A percentile compares a stretch with the other conserved stretches of the same genome.
Conservation (phyloP, 2,888 invertebrate species). For the Trilocha varians region DNA sequence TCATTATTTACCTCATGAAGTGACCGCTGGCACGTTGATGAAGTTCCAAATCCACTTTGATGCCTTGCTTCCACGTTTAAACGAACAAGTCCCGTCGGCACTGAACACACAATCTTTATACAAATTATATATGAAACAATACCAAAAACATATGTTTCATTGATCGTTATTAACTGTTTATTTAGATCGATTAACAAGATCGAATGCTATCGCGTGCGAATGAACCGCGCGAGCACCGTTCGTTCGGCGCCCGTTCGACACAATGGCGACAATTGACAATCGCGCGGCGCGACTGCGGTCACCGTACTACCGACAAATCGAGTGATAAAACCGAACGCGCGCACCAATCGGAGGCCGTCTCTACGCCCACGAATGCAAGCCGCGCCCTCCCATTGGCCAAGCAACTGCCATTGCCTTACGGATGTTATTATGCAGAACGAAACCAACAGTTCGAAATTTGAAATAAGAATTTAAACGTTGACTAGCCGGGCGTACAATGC, state of each 20-base stretch:
- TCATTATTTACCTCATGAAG: slow-evolving; percentile 77
- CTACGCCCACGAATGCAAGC: slow-evolving; percentile 61
- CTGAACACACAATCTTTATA: slow-evolving; percentile 30
- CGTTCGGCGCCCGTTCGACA: slow-evolving; percentile 51
- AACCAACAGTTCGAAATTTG: slow-evolving; percentile 61
- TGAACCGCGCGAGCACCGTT: slow-evolving; percentile 47
- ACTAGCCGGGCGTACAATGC: slow-evolving; percentile 62
- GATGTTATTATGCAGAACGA: slow-evolving; percentile 71
- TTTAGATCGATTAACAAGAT: slow-evolving; percentile 45
- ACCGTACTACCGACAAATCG: slow-evolving; percentile 64
- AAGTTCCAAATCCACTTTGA: slow-evolving; percentile 83
- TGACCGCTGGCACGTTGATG: slow-evolving; percentile 84
- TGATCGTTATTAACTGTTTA: slow-evolving; percentile 31
- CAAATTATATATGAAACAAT: slow-evolving; percentile 19
- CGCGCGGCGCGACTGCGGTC: slow-evolving; percentile 65
- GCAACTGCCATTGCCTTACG: slow-evolving; percentile 70
- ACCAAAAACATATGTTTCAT: slow-evolving; percentile 27
- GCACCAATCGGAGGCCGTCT: slow-evolving; percentile 50
- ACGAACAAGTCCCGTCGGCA: slow-evolving; percentile 37
- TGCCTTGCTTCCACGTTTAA: slow-evolving; percentile 49
- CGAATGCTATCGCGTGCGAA: slow-evolving; percentile 45
- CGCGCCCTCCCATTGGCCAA: slow-evolving; percentile 62
- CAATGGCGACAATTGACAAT: slow-evolving; percentile 72
- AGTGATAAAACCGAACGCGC: slow-evolving; percentile 55
- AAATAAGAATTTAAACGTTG: slow-evolving; percentile 71